Percentiles rank a stretch among this genome's conserved stretches.
These are phyloP conservation scores for Neogobius melanostomus DNA, from an alignment of 2,113 vertebrate species.

Conservation along the genomic window DNA sequence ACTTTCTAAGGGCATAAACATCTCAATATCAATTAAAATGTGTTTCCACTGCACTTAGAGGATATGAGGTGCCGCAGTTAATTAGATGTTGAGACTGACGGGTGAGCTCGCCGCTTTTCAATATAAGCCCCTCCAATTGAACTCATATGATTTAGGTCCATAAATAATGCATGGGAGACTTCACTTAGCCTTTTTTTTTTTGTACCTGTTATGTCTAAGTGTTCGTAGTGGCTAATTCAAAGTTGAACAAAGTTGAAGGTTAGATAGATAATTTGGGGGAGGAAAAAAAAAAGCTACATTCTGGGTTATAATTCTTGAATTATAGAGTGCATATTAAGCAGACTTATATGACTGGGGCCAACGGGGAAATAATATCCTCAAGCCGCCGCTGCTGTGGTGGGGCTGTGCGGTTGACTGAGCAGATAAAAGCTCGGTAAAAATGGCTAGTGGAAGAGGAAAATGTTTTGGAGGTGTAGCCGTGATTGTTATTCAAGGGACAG, in stretches of 20 bases:
- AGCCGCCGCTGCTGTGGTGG: slow-evolving; percentile 67
- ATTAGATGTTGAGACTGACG: slow-evolving; percentile 79
- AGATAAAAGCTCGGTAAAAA: slow-evolving; percentile 80
- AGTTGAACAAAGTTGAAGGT: slow-evolving; percentile 82
- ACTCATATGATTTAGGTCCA: slow-evolving; percentile 69
- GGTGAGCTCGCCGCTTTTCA: slow-evolving; percentile 70
- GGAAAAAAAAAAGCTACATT: slow-evolving; percentile 69
- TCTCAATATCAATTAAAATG: slow-evolving; percentile 85
- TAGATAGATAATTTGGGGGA: slow-evolving; percentile 70
- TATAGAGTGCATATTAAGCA: slow-evolving; percentile 82
- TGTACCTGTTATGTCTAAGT: slow-evolving; percentile 69
- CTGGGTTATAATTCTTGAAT: slow-evolving; percentile 80
- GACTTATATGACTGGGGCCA: slow-evolving; percentile 79
- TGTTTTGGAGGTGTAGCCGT: slow-evolving; percentile 79
- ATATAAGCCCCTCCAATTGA: slow-evolving; percentile 72
- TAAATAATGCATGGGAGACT: slow-evolving; percentile 73
- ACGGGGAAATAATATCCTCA: slow-evolving; percentile 83
- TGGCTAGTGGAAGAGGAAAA: slow-evolving; percentile 78
- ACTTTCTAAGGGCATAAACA: slow-evolving; percentile 84
- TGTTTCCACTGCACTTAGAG: slow-evolving; percentile 78
- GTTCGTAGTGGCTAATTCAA: slow-evolving; percentile 70
- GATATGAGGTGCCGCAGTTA: slow-evolving; percentile 79
- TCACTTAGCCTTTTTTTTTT: slow-evolving; percentile 58
- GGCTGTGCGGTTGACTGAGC: slow-evolving; percentile 77
- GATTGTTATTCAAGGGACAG: slow-evolving; percentile 82